phyloP scores from a whole-genome alignment of 1,140 invertebrate genomes.

The Heterodera schachtii region DNA sequence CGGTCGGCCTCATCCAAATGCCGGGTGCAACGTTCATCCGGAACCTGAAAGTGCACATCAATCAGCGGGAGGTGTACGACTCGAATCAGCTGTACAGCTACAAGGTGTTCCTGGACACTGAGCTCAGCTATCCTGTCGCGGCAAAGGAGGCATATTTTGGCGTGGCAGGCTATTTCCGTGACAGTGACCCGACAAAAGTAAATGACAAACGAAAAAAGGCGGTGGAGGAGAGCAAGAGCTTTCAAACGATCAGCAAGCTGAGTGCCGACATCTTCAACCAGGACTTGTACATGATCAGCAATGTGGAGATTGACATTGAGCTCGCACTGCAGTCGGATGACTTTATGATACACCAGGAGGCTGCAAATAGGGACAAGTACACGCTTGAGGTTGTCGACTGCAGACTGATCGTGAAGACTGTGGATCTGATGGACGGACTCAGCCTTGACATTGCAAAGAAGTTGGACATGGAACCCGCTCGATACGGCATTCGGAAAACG shows the following conservation, averaged over 20 bases:
- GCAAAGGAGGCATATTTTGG: slow-evolving; percentile 7
- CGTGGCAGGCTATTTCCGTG: neutral
- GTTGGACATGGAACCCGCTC: too few species aligned
- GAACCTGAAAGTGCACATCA: slow-evolving; percentile 11
- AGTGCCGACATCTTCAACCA: slow-evolving; percentile 17
- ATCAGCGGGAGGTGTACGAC: slow-evolving; percentile 15
- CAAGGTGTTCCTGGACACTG: slow-evolving; percentile 1
- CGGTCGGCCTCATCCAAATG: neutral
- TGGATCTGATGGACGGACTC: slow-evolving; percentile 30
- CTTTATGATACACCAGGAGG: neutral
- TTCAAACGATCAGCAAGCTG: slow-evolving; percentile 12
- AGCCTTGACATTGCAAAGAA: too few species aligned
- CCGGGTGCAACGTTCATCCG: neutral
- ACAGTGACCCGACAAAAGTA: neutral
- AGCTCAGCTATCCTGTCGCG: neutral
- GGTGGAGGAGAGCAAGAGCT: neutral
- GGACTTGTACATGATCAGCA: neutral
- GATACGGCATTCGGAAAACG: too few species aligned
- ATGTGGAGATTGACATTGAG: slow-evolving; percentile 22
- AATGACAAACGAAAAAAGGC: neutral
- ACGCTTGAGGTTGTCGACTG: neutral
- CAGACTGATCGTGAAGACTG: slow-evolving; percentile 12
- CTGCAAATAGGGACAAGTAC: neutral
- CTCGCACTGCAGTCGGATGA: neutral
- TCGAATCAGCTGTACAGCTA: slow-evolving; percentile 11